phyloP scores from a whole-genome alignment of 1,140 invertebrate genomes.

The Bombus breviceps region DNA sequence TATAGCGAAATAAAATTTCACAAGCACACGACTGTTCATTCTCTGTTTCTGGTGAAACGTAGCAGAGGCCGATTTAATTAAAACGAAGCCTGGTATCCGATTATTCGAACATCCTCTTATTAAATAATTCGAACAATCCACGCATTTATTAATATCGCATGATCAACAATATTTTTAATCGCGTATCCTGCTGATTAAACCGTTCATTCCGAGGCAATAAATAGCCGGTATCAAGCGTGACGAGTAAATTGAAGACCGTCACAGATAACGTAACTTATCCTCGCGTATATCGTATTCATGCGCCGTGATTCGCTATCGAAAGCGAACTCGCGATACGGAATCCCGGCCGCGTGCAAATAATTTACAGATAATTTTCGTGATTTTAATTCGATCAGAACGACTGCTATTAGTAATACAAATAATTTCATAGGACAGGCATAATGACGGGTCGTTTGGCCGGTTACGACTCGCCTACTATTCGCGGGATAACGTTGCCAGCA shows the following conservation, averaged over 20 bases:
- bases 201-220: neutral
- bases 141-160: neutral
- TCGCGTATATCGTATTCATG: neutral
- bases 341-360: neutral
- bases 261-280: neutral
- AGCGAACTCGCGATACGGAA: neutral
- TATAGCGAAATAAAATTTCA: too few relatives aligned
- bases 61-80: neutral
- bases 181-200: neutral
- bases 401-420: conserved; percentile 1
- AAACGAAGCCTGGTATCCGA: neutral
- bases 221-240: neutral
- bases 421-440: conserved; percentile 14
- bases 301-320: neutral
- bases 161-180: neutral
- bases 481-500: conserved; percentile 12
- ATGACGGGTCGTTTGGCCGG: neutral
- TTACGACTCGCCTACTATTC: neutral
- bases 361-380: conserved; percentile 12
- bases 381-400: conserved; percentile 14
- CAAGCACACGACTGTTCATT: too few relatives aligned
- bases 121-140: neutral
- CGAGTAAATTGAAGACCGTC: neutral
- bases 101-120: neutral
- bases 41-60: too few relatives aligned